Base-by-base conservation (phyloP, 1,140 invertebrate species). In the Temnothorax curvispinosus region DNA sequence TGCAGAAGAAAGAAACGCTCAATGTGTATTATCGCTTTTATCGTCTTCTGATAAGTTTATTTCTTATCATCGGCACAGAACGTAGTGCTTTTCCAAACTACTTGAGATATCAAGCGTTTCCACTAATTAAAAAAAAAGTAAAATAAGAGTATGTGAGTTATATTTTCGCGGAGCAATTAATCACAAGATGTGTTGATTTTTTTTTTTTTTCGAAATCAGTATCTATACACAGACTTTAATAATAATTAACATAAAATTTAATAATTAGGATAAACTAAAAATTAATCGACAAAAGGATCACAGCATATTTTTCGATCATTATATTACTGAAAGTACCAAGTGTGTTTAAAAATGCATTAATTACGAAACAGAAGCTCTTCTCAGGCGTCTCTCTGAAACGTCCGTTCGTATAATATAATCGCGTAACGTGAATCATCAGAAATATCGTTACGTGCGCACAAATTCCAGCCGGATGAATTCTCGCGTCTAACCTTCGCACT, bases 381-480 rank as follows among this genome's bases (percentile, higher is more conserved):
- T 27, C 41, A 41, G 52, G 13, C 41, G 32, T 38, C 13, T 27
- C 6, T 41, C 21, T 56, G 65, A 82, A 71, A 72, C 38, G 52
- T 82, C 21, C 44, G 65, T 56, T 9, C 27, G 67, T 72, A 82
- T 72, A 82, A 82, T 60, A 38, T 47, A 82, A 82, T 74, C 67
- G 80, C 38, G 38, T 62, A 27, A 74, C 67, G 50, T 82, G 80
- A 82, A 82, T 82, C 80, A 82, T 82, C 41, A 82, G 60, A 82
- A 82, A 82, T 60, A 60, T 60, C 67, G 52, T 82, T 72, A 82
- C 65, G 41, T 74, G 52, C 80, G 80, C 47, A 47, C 8, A 35
- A 82, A 82, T 82, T 82, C 80, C 80, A 35, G 38, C 67, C 67
- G 67, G 80, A 82, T 82, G 52, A 82, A 58, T 82, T 82, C 67